These are phyloP conservation scores for Seira ritae DNA, from an alignment of 2,888 invertebrate genomes.

Conservation along the genomic window DNA sequence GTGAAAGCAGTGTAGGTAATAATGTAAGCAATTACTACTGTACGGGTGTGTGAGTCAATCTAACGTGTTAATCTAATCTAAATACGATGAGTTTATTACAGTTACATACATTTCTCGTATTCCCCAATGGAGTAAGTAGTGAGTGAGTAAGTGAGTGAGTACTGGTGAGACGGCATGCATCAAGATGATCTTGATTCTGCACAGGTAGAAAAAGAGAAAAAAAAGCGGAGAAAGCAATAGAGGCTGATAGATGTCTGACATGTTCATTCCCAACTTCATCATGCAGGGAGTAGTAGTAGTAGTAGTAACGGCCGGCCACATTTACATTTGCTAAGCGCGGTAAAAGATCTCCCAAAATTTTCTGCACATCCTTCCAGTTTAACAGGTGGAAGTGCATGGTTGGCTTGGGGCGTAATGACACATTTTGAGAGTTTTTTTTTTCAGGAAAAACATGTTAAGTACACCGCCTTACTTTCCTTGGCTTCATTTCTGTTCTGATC, in stretches of 20 bases:
- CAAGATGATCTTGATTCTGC: neutral
- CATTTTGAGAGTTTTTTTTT: too few species aligned
- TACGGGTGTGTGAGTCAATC: constrained; percentile 17
- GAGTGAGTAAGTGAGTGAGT: constrained; percentile 7
- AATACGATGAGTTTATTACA: constrained; percentile 8
- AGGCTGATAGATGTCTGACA: constrained; percentile 16
- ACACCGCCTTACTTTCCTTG: too few species aligned
- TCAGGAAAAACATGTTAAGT: too few species aligned
- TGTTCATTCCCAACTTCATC: constrained; percentile 6
- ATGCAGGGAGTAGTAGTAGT: too few species aligned
- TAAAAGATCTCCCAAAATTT: too few species aligned
- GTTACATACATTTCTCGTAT: neutral
- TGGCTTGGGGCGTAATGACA: too few species aligned
- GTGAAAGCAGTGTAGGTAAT: constrained; percentile 1
- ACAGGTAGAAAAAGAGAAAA: constrained; percentile 4
- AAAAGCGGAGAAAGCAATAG: constrained; percentile 13
- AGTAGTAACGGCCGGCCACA: too few species aligned
- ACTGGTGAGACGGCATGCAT: neutral
- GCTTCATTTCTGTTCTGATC: too few species aligned
- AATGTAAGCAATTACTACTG: constrained; percentile 15
- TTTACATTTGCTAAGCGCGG: too few species aligned
- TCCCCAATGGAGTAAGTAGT: neutral
- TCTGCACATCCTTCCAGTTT: too few species aligned
- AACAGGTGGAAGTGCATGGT: too few species aligned
- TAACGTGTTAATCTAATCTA: neutral